Evolutionary conservation across 1,140 invertebrate species (phyloP), one percentile per base, ranked within the genome.

Genomic region (Pygmarrhopalites habei): DNA sequence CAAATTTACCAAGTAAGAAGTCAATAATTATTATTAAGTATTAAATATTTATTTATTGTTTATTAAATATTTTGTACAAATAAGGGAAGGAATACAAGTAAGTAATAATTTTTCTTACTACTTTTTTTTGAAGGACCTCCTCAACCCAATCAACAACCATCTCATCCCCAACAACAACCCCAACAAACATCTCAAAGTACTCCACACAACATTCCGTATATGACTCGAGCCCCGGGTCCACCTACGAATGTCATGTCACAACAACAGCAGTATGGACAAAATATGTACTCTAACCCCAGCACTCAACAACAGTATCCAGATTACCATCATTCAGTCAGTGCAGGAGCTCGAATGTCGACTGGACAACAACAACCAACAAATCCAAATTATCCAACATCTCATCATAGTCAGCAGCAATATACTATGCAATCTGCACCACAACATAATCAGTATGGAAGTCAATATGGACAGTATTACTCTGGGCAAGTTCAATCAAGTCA

Each of bases 181-280:
- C 32, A 56, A 19, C 57, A 59, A 58, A 70, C 72, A 39, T 71
- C 71, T 41, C 47, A 58, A 32, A 65, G 69, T 46, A 64, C 66
- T 14, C 72, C 72, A 60, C 72, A 70, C 56, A 68, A 72, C 67
- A 49, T 41, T 70, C 82, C 82, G 66, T 76, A 77, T 44, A 80
- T 83, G 76, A 79, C 61, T 14, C 81, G 75, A 73, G 78, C 78
- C 82, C 70, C 79, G 80, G 58, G 81, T 81, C 58, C 75, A 74
- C 76, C 75, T 58, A 62, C 56, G 72, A 69, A 73, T 4, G 72
- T 72, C 26, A 59, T 63, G 75, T 76, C 76, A 61, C 74, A 77
- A 44, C 77, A 76, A 35, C 72, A n/a, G n/a, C n/a, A 74, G 53
- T 73, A 73, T 43, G 69, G 70, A 30, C 73, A 73, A 26, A 71